A percentile compares a stretch with the other conserved stretches of the same genome.
Evolutionary conservation across 2,113 vertebrate species (phyloP).

Genomic region (Tenebrosternarchus preto): DNA sequence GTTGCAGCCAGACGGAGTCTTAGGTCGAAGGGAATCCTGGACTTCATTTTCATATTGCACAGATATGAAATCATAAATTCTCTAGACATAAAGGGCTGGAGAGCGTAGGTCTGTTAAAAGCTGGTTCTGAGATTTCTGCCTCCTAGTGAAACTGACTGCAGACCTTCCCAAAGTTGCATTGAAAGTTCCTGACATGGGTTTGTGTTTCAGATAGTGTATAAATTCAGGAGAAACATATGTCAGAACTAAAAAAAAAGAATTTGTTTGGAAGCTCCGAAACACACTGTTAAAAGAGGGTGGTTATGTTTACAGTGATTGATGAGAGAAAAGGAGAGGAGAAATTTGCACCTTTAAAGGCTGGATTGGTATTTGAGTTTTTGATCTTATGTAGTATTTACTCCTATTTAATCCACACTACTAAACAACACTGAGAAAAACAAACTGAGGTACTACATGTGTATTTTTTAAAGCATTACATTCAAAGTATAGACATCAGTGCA

Average conservation of each 20-base stretch:
- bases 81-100: background rate
- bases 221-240: background rate
- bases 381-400: no score
- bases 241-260: background rate
- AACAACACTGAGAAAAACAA: no score
- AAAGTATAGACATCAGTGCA: no score
- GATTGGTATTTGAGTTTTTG: no score
- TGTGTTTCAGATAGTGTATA: background rate
- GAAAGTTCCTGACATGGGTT: background rate
- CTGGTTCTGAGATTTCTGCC: background rate
- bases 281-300: no score
- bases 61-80: conserved; percentile 26
- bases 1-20: background rate
- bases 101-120: background rate
- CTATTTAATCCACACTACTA: no score
- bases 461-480: no score
- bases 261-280: background rate
- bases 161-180: no score
- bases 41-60: background rate
- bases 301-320: no score
- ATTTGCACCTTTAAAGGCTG: no score
- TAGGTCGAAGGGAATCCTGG: conserved; percentile 16
- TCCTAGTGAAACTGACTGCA: no score
- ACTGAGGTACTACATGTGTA: no score
- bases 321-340: background rate